A percentile compares a stretch with the other conserved stretches of the same genome.
Evolutionary conservation across 1,140 invertebrate genomes (phyloP).

Genomic region (Chrysoperla carnea): DNA sequence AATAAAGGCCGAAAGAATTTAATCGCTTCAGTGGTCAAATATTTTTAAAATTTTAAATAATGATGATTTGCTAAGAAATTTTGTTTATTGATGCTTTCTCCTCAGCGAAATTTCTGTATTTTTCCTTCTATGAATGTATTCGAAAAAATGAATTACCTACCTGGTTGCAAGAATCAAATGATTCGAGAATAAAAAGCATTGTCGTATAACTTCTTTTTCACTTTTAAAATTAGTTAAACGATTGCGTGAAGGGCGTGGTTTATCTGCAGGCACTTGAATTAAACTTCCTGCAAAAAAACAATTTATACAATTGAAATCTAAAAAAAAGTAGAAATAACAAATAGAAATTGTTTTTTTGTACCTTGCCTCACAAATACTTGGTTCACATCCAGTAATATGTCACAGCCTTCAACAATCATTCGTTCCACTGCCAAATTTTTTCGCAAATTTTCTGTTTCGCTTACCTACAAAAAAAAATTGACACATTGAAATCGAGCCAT

Average conservation of each 20-base stretch:
- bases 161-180: slow-evolving; percentile 63
- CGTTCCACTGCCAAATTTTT: slow-evolving; percentile 87
- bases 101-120: too few relatives aligned
- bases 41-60: too few relatives aligned
- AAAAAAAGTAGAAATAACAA: not conserved
- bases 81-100: too few relatives aligned
- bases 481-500: not conserved
- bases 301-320: too few relatives aligned
- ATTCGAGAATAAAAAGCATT: slow-evolving; percentile 75
- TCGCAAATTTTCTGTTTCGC: slow-evolving; percentile 84
- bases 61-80: too few relatives aligned
- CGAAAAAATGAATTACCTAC: too few relatives aligned
- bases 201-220: slow-evolving; percentile 54
- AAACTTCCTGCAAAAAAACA: slow-evolving; percentile 35
- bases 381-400: slow-evolving; percentile 85
- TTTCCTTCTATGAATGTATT: too few relatives aligned
- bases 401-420: slow-evolving; percentile 91
- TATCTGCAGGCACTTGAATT: slow-evolving; percentile 47
- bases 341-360: slow-evolving; percentile 18
- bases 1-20: too few relatives aligned
- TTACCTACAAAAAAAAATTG: slow-evolving; percentile 40
- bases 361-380: slow-evolving; percentile 81
- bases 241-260: slow-evolving; percentile 35
- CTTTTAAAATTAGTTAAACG: slow-evolving; percentile 41
- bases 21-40: too few relatives aligned